phyloP scores from a whole-genome alignment of 2,888 invertebrate species.

The Torymus tubicola region DNA sequence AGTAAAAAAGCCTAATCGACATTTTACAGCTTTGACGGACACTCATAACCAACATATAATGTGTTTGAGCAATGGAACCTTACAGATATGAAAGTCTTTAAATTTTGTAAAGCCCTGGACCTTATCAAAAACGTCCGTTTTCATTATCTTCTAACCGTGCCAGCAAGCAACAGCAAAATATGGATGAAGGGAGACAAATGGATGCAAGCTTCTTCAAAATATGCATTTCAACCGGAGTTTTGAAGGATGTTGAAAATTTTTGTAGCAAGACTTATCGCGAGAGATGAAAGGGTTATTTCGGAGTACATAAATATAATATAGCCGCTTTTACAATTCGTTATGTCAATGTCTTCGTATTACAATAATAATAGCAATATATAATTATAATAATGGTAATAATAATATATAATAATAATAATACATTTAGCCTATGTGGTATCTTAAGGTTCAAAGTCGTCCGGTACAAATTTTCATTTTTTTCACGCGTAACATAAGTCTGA shows the following conservation, averaged over 20 bases:
- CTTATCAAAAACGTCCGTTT: slow-evolving; percentile 28
- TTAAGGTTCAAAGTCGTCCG: slow-evolving; percentile 65
- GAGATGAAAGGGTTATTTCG: slow-evolving; percentile 60
- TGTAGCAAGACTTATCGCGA: slow-evolving; percentile 30
- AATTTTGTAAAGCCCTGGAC: slow-evolving; percentile 43
- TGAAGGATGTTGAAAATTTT: slow-evolving; percentile 21
- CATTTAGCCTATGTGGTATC: slow-evolving; percentile 71
- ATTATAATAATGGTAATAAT: slow-evolving; percentile 58
- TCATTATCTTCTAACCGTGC: slow-evolving; percentile 19
- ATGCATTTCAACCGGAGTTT: slow-evolving; percentile 37
- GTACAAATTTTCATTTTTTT: slow-evolving; percentile 38
- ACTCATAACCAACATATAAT: slow-evolving; percentile 45
- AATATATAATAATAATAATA: slow-evolving; percentile 66
- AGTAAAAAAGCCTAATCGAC: slow-evolving; percentile 57
- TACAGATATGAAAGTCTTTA: slow-evolving; percentile 27
- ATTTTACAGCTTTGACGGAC: slow-evolving; percentile 51
- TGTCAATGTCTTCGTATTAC: slow-evolving; percentile 72
- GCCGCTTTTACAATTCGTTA: slow-evolving; percentile 72
- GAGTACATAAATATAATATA: slow-evolving; percentile 74
- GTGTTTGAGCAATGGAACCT: slow-evolving; percentile 39
- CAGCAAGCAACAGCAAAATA: slow-evolving; percentile 48
- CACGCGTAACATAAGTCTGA: slow-evolving; percentile 26
- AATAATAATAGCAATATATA: slow-evolving; percentile 69
- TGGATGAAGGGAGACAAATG: slow-evolving; percentile 21
- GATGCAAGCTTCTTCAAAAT: slow-evolving; percentile 3